A percentile compares a stretch with the other conserved stretches of the same genome.
Conservation (phyloP, 2,113 vertebrate genomes). For the Ictalurus punctatus region DNA sequence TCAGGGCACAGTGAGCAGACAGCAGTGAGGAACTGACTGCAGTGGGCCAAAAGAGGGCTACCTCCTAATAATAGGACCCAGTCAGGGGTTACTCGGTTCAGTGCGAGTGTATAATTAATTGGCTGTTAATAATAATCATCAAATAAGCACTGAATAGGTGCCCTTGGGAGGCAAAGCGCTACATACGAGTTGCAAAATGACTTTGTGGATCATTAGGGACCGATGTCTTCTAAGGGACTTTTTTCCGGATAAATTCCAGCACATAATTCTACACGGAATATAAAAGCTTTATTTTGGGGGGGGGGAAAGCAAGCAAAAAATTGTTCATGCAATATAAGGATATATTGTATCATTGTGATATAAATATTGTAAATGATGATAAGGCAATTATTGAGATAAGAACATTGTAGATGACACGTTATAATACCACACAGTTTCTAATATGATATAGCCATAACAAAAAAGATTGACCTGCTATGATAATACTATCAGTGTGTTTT, state of each 20-base stretch:
- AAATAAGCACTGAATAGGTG: slow-evolving; percentile 50
- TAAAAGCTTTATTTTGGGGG: neutral
- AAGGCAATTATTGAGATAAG: neutral
- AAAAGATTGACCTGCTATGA: neutral
- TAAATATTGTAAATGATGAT: neutral
- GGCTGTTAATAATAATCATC: slow-evolving; percentile 66
- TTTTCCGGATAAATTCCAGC: neutral
- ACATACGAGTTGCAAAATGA: slow-evolving; percentile 38
- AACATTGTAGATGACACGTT: neutral
- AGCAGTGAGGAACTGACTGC: slow-evolving; percentile 62
- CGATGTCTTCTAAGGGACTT: neutral
- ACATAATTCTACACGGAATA: neutral
- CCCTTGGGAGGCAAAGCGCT: slow-evolving; percentile 41
- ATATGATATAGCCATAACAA: neutral
- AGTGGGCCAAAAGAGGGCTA: slow-evolving; percentile 47
- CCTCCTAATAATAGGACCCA: slow-evolving; percentile 61
- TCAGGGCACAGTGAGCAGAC: slow-evolving; percentile 71
- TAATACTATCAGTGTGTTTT: neutral
- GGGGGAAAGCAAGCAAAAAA: neutral
- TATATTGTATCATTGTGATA: no score
- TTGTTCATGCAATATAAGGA: neutral
- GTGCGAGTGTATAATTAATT: slow-evolving; percentile 64
- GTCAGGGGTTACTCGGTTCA: slow-evolving; percentile 66
- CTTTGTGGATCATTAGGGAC: slow-evolving; percentile 43
- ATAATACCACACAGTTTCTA: neutral